phyloP scores from a whole-genome alignment of 2,113 vertebrate genomes.

The Lampris incognitus region DNA sequence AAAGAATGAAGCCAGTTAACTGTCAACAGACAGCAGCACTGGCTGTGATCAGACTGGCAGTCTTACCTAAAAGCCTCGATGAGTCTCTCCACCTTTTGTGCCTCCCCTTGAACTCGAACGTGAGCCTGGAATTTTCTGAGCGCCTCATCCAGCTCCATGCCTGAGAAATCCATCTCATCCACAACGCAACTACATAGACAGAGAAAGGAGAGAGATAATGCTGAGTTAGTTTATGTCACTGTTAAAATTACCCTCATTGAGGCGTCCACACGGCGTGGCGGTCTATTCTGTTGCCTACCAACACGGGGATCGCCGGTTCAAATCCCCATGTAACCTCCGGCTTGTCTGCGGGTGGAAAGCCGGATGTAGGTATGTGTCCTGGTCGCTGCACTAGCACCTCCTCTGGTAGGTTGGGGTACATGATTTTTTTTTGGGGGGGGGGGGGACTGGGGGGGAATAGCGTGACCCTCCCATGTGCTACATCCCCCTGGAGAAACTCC shows the following conservation, averaged over 20 bases:
- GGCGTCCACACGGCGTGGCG: too few species aligned
- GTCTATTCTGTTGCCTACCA: too few species aligned
- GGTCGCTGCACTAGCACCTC: too few species aligned
- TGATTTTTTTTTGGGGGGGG: too few species aligned
- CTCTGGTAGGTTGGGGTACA: too few species aligned
- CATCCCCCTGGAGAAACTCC: too few species aligned
- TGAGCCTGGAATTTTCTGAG: conserved; percentile 98
- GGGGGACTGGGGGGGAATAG: too few species aligned
- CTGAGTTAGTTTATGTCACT: conserved; percentile 18
- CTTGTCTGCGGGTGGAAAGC: too few species aligned
- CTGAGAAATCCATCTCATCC: conserved; percentile 98
- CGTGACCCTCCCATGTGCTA: too few species aligned
- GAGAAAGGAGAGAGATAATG: conserved; percentile 12
- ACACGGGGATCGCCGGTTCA: too few species aligned
- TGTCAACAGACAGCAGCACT: conserved; percentile 21
- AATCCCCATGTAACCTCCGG: too few species aligned
- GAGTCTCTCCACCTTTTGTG: conserved; percentile 98
- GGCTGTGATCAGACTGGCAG: conserved; percentile 39
- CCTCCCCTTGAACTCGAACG: conserved; percentile 96
- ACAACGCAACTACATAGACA: conserved; percentile 89
- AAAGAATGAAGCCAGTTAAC: conserved; percentile 35
- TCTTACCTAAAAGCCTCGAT: conserved; percentile 99
- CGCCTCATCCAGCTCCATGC: conserved; percentile 97
- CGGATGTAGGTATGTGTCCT: too few species aligned
- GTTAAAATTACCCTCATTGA: background rate